Percentiles rank a stretch among this genome's conserved stretches.
These are phyloP conservation scores for Octodon degus DNA, from an alignment of 2,113 vertebrate genomes.

Conservation along the genomic window DNA sequence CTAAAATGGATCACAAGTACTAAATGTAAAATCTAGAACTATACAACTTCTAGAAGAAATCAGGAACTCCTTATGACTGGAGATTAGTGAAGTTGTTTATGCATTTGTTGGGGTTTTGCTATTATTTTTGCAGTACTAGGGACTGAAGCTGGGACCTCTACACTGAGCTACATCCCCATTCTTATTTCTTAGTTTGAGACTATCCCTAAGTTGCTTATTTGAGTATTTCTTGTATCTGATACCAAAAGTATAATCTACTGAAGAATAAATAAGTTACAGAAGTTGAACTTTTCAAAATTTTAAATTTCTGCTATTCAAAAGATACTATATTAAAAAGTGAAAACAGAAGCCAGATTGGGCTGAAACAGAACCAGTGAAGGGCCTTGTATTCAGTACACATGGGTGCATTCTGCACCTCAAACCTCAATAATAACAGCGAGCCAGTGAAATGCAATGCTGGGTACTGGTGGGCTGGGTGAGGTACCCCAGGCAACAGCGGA, in stretches of 20 bases:
- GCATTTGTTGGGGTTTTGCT: background rate
- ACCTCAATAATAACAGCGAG: background rate
- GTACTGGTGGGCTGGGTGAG: background rate
- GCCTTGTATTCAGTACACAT: background rate
- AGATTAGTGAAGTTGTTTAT: background rate
- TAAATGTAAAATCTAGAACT: background rate
- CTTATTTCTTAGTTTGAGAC: background rate
- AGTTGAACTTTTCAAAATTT: background rate
- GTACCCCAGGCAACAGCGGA: fast-evolving
- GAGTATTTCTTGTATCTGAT: background rate
- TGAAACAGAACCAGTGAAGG: background rate
- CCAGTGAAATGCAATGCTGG: background rate
- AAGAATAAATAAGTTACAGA: background rate
- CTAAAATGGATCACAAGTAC: background rate
- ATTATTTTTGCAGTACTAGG: background rate
- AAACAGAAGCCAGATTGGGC: background rate
- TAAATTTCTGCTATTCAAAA: background rate
- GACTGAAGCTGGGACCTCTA: background rate
- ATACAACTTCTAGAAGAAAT: background rate
- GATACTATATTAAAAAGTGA: background rate
- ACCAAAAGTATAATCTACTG: background rate
- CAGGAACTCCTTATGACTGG: background rate
- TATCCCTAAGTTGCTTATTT: background rate
- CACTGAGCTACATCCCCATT: background rate
- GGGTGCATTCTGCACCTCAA: background rate